Percentiles rank a stretch among this genome's conserved stretches.
Conservation (phyloP, 1,140 invertebrate genomes). For the Meloidogyne floridensis region DNA sequence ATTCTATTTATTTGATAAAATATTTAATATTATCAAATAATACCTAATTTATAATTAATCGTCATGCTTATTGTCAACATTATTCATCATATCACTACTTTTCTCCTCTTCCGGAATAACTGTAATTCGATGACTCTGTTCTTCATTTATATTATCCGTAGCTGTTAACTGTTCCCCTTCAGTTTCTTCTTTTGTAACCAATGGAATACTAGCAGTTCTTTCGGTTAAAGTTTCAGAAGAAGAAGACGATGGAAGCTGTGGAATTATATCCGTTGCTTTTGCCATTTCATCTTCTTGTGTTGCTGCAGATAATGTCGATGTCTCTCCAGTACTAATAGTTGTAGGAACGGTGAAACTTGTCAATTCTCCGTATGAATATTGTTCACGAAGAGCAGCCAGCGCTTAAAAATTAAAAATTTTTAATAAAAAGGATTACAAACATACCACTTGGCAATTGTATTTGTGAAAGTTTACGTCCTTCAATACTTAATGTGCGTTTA, state of each 20-base stretch:
- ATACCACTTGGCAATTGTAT: slow-evolving; percentile 31
- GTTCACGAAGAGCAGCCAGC: slow-evolving; percentile 26
- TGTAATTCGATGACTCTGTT: not conserved
- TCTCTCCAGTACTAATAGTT: not conserved
- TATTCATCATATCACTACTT: not conserved
- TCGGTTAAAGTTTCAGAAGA: not conserved
- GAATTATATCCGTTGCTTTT: not conserved
- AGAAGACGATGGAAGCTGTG: not conserved
- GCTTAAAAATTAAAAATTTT: not conserved
- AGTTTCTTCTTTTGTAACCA: not conserved
- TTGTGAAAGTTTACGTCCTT: slow-evolving; percentile 49
- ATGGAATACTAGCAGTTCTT: not conserved
- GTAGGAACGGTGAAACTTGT: not conserved
- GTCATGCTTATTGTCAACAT: not conserved
- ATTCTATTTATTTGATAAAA: no score
- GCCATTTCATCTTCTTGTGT: not conserved
- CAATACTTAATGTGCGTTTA: slow-evolving; percentile 48
- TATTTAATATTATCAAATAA: no score
- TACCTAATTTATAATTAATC: no score
- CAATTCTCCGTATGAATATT: slow-evolving; percentile 10
- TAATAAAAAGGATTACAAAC: not conserved
- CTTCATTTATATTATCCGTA: not conserved
- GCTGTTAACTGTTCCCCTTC: not conserved
- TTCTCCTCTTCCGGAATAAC: not conserved
- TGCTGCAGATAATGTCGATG: not conserved